Base-by-base conservation (phyloP, 2,888 invertebrate species). In the Cheilosia variabilis region DNA sequence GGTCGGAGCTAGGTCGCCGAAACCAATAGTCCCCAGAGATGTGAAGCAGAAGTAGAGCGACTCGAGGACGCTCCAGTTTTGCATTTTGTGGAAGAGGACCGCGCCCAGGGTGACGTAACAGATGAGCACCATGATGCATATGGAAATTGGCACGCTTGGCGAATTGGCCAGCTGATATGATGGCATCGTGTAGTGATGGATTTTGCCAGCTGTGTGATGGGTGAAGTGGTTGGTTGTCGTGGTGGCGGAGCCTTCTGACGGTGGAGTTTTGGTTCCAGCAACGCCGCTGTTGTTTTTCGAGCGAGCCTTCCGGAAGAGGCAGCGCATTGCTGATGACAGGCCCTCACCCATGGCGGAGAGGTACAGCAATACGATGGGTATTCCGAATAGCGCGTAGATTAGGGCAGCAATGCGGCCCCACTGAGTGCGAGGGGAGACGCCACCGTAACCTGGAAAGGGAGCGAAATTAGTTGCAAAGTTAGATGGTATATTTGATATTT, bases 21-120 rank as follows among this genome's bases (percentile, higher is more conserved):
- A 97, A 1, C 97, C 97, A 88, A 97, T 97, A 13, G 97, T 97
- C 27, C 96, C 96, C 86, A 95, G 93, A 82, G 95, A 96, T 19
- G 96, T 95, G 92, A 96, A 96, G 89, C 96, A 96, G 90, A 96
- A 96, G 91, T 96, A 96, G 83, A 95, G 94, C 41, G 98, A 98
- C 90, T 98, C 98, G 68, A 98, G 93, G 50, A 97, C 94, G 81
- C 95, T 96, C 99, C 99, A 99, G 88, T 95, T 95, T 92, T 99
- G 99, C 90, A 98, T 96, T 69, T 96, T 94, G 83, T 96, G 96
- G 92, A 99, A 99, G 87, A 99, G 94, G 80, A 97, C 93, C 0
- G 98, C 97, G 15, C 99, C 99, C 43, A 97, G 95, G 78, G 96
- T 96, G 89, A 99, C 95, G 92, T 99, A 99, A 88, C 96, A 94